Percentiles rank a stretch among this genome's conserved stretches.
These are phyloP conservation scores for Campylomormyrus numenius DNA, from an alignment of 2,113 vertebrate genomes.

Conservation along the genomic window DNA sequence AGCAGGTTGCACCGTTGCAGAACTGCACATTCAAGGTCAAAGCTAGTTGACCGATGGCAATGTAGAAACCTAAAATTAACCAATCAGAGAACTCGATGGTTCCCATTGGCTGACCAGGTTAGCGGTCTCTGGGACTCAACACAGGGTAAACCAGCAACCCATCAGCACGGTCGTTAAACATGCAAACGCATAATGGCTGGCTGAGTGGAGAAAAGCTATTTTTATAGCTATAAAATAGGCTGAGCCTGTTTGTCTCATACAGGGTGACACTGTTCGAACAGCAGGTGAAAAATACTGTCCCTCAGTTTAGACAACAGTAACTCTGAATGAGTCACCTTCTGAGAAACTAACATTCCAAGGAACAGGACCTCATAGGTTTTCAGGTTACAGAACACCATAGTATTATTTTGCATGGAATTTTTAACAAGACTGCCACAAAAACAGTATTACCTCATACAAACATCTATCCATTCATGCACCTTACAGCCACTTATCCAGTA, in stretches of 20 bases:
- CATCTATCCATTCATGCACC: not conserved
- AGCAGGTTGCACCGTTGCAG: conserved; percentile 25
- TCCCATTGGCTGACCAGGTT: not conserved
- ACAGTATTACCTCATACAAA: not conserved
- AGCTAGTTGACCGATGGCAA: not conserved
- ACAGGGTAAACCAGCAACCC: not conserved
- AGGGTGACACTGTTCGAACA: not conserved
- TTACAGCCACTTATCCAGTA: not conserved
- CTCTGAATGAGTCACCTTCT: not conserved
- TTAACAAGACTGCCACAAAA: not conserved
- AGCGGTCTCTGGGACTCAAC: not conserved
- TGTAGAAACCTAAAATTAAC: not conserved
- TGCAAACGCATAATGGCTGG: not conserved
- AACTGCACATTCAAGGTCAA: conserved; percentile 32
- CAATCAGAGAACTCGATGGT: not conserved
- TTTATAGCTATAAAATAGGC: not conserved
- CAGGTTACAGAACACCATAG: not conserved
- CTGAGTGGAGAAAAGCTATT: not conserved
- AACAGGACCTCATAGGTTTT: not conserved
- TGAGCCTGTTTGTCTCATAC: not conserved
- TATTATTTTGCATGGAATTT: not conserved
- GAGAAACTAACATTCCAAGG: not conserved
- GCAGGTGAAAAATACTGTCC: not conserved
- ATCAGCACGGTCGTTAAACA: not conserved
- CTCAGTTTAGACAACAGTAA: not conserved